Evolutionary conservation across 2,888 invertebrate genomes (phyloP).

Genomic region (Polydrusus pterygomalis): DNA sequence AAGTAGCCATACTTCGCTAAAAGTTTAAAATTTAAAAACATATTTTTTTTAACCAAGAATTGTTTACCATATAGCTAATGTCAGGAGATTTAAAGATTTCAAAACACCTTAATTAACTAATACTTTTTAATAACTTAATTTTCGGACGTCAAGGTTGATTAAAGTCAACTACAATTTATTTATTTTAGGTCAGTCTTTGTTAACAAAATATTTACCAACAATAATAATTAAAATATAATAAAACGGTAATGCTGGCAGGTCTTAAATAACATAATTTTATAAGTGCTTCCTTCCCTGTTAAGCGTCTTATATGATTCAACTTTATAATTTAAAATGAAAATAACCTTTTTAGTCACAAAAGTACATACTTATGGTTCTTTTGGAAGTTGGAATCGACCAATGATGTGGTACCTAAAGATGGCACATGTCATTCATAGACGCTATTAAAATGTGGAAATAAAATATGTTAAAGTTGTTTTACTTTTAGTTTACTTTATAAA

Average conservation of each 20-base stretch:
- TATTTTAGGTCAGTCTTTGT: constrained; percentile 18
- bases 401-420: too few relatives aligned
- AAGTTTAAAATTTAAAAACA: too few relatives aligned
- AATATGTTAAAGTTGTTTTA: too few relatives aligned
- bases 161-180: constrained; percentile 10
- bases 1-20: too few relatives aligned
- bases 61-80: too few relatives aligned
- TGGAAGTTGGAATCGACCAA: too few relatives aligned
- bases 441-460: too few relatives aligned
- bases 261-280: constrained; percentile 16
- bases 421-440: too few relatives aligned
- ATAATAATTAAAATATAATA: constrained; percentile 13
- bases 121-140: neutral
- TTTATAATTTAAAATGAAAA: neutral
- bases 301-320: constrained; percentile 8
- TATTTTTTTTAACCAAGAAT: too few relatives aligned
- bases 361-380: neutral
- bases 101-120: too few relatives aligned
- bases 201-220: constrained; percentile 15
- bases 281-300: constrained; percentile 28
- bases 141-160: constrained; percentile 7
- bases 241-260: neutral
- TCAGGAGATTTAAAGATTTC: too few relatives aligned
- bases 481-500: too few relatives aligned
- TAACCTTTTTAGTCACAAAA: neutral